Conservation (phyloP, 92 coral and sea anemone genomes). For the Porites cylindrica region DNA sequence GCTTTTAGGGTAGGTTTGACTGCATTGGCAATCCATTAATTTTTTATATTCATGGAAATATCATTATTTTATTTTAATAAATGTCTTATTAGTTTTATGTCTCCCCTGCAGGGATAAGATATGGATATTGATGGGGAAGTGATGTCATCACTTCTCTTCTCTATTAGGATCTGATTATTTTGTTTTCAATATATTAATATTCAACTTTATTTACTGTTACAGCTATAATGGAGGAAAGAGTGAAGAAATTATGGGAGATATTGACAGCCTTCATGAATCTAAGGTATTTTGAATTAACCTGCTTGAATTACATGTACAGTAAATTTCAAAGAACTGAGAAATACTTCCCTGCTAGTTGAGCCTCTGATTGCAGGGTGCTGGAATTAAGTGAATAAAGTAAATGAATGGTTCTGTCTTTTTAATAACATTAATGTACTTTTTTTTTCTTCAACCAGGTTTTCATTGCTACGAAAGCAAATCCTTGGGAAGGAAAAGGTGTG, state of each 20-base stretch:
- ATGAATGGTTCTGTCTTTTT: background rate
- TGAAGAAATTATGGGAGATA: constrained; percentile 82
- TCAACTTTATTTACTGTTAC: background rate
- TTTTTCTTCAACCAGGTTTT: constrained; percentile 44
- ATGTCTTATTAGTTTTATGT: no score
- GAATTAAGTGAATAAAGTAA: background rate
- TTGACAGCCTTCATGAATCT: constrained; percentile 72
- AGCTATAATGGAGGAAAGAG: constrained; percentile 87
- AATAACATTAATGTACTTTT: background rate
- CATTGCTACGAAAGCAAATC: constrained; percentile 83
- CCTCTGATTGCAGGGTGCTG: background rate
- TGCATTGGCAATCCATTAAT: no score
- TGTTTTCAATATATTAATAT: no score
- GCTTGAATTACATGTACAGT: background rate
- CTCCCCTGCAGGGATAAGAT: no score
- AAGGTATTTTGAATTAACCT: constrained; percentile 43
- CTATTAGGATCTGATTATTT: no score
- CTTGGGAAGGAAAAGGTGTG: constrained; percentile 57
- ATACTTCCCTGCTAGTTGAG: no score
- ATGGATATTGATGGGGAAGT: no score
- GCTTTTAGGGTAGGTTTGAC: no score
- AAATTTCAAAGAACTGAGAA: background rate
- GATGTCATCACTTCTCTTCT: no score
- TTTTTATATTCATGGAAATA: no score
- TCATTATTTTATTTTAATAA: no score